phyloP scores from a whole-genome alignment of 2,113 vertebrate species.

The Aythya baeri region DNA sequence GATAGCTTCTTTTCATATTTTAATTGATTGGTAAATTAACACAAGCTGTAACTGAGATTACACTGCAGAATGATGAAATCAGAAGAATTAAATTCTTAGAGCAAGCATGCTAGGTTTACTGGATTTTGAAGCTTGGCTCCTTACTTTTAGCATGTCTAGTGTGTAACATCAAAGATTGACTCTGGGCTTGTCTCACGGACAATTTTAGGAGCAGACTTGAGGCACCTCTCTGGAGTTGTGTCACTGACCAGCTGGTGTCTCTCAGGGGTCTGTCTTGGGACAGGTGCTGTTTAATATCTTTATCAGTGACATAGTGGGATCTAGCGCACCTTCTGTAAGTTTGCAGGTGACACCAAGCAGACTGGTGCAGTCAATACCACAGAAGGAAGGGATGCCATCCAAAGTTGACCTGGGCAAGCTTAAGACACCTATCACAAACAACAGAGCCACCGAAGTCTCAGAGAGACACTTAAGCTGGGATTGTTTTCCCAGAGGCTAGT shows the following conservation, averaged over 20 bases:
- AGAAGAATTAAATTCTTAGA: neutral
- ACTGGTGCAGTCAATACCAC: too few species aligned
- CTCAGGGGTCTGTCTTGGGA: too few species aligned
- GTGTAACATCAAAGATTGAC: neutral
- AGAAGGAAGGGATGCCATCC: too few species aligned
- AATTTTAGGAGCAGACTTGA: neutral
- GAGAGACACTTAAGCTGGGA: neutral
- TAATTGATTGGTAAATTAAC: constrained; percentile 35
- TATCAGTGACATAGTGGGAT: too few species aligned
- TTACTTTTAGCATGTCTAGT: neutral
- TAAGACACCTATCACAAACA: neutral
- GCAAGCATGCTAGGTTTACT: neutral
- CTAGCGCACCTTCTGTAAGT: too few species aligned
- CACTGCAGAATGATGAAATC: neutral
- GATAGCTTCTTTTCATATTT: constrained; percentile 11
- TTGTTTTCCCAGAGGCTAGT: neutral
- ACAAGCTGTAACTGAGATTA: constrained; percentile 17
- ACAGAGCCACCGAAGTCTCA: neutral
- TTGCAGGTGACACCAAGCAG: too few species aligned
- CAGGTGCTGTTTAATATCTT: too few species aligned
- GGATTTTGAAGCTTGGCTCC: neutral
- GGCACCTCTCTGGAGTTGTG: neutral
- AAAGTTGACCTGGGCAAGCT: too few species aligned
- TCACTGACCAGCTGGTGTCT: too few species aligned
- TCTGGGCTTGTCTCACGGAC: neutral